Base-by-base conservation (phyloP, 2,888 invertebrate genomes). In the Tholera decimalis region DNA sequence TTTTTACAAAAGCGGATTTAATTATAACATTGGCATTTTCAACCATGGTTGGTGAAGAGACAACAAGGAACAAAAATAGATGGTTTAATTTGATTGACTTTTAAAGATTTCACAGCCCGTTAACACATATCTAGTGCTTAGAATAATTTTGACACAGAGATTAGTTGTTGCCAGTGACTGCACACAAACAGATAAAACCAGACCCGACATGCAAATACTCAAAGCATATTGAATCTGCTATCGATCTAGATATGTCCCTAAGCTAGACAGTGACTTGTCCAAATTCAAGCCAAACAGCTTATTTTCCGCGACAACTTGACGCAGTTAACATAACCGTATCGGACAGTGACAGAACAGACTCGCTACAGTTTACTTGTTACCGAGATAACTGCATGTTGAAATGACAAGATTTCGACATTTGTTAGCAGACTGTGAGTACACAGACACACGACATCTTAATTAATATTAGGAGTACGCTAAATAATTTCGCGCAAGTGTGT, bases 391-490 rank as follows among this genome's bases (percentile, higher is more conserved):
- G 28, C 28, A 58, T 64, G 26, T 63, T 24, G 72, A 43, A 77
- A 77, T 24, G 39, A 22, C 24, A 44, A 3, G 11, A 65, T 73
- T 51, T 65, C 74, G 39, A 15, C 30, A 78, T 33, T 41, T 39
- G 37, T 60, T 51, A 20, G 33, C 44, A 24, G 41, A 8, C n/a
- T 50, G 35, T 33, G 24, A 11, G 22, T 43, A 51, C 43, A 58
- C 43, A 54, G 15, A 37, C 18, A 39, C 24, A 49, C 24, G 44
- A 58, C 57, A 58, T 64, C 35, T 41, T 50, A 58, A 73, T 73
- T 63, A 73, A 39, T 47, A 77, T 51, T 41, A 58, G 35, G n/a
- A 44, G 50, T n/a, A 39, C 15, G 46, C 73, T 64, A 51, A 63
- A 54, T 47, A 43, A 35, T 55, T 58, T 73, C 30, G 9, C 57